Base-by-base conservation (phyloP, 2,797 vertebrate species). In the Tamandua tetradactyla region DNA sequence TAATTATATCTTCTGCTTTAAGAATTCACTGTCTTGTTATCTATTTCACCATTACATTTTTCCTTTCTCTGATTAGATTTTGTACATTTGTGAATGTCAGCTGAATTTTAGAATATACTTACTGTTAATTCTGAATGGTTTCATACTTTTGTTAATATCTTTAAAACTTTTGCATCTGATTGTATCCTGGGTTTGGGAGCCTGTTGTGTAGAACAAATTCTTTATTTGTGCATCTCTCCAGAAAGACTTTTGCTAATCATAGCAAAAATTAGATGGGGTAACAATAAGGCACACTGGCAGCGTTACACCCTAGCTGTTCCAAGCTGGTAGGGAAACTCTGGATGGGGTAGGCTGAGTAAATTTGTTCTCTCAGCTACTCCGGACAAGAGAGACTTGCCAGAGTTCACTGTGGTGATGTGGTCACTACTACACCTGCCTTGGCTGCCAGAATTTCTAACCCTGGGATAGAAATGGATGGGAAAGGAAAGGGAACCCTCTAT, bases 51-150 rank as follows among this genome's bases (percentile, higher is more conserved):
- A 72, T 85, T 18, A 72, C 4, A n/a, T 25, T 84, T 69, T 30
- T 84, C 35, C n/a, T 87, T 92, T 88, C 84, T 85, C 6, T 88
- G 61, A 42, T 61, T 62, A 55, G 32, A 80, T 72, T 93, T 10
- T 68, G 22, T 95, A 40, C 15, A 35, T 86, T 88, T 79, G 7
- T 69, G 71, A 55, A 74, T 72, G 22, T 61, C 61, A 86, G 30
- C 17, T 80, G 72, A 81, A 27, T 93, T 89, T 97, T 72, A 93
- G 75, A 80, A 86, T 27, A 93, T 44, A 59, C 12, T 42, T 74
- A 37, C 32, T 40, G 0, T 93, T 75, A 87, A 74, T 68, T 89
- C 20, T 12, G 10, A 83, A 27, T 64, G 64, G 87, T 85, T 66
- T 7, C 76, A 78, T 71, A 61, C 64, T 89, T 89, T 68, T 61